Percentiles rank a stretch among this genome's conserved stretches.
Evolutionary conservation across 2,113 vertebrate genomes (phyloP).

Genomic region (Cebus imitator): DNA sequence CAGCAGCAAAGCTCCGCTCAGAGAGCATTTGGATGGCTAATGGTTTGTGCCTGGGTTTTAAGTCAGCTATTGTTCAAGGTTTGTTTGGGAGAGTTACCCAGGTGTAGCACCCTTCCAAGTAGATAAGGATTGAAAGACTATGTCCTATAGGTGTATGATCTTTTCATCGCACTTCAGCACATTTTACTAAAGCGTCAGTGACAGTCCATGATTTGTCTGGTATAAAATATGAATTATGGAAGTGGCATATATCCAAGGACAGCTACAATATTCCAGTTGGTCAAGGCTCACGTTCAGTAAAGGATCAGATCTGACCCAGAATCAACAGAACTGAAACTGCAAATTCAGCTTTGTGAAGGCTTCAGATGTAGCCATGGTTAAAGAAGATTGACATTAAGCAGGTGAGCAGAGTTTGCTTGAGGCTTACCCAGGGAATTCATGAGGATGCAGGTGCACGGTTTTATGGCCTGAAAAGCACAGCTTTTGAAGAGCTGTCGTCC

Average conservation of each 20-base stretch:
- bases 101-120: background rate
- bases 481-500: background rate
- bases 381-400: background rate
- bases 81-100: background rate
- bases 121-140: background rate
- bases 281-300: background rate
- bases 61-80: background rate
- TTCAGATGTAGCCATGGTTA: background rate
- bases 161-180: background rate
- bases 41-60: background rate
- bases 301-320: background rate
- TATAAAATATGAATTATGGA: background rate
- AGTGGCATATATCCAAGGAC: background rate
- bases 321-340: background rate
- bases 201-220: background rate
- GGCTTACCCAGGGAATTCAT: background rate
- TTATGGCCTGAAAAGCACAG: background rate
- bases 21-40: background rate
- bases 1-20: background rate
- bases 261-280: background rate
- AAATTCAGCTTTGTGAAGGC: background rate
- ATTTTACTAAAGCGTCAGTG: background rate
- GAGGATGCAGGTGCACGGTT: background rate
- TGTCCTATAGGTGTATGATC: background rate
- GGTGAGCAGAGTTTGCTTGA: background rate